phyloP scores from a whole-genome alignment of 2,888 invertebrate genomes.

The Escarpia spicata region DNA sequence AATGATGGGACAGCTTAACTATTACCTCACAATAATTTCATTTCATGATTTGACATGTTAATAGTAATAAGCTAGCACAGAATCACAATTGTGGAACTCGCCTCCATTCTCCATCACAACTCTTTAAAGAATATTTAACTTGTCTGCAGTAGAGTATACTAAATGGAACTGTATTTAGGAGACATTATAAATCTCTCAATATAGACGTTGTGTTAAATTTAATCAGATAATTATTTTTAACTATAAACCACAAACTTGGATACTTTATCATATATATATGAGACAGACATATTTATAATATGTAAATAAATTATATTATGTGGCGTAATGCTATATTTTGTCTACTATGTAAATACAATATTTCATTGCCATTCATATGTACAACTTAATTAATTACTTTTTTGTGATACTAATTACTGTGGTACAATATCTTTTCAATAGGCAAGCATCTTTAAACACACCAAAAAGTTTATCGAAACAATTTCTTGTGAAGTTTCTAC shows the following conservation, averaged over 20 bases:
- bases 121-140: background rate
- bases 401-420: background rate
- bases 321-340: background rate
- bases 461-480: background rate
- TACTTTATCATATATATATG: too few relatives aligned
- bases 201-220: too few relatives aligned
- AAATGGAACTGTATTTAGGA: background rate
- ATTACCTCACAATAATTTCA: background rate
- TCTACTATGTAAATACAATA: background rate
- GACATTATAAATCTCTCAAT: too few relatives aligned
- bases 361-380: background rate
- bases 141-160: background rate
- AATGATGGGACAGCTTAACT: background rate
- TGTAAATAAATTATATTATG: background rate
- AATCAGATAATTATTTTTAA: too few relatives aligned
- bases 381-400: background rate
- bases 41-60: background rate
- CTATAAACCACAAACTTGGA: too few relatives aligned
- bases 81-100: background rate
- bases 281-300: background rate
- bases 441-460: background rate
- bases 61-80: background rate
- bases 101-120: background rate
- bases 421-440: background rate
- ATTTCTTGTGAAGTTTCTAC: background rate